Conservation (phyloP, 37 sponge, comb jelly and placozoan genomes). For the Bolinopsis microptera region DNA sequence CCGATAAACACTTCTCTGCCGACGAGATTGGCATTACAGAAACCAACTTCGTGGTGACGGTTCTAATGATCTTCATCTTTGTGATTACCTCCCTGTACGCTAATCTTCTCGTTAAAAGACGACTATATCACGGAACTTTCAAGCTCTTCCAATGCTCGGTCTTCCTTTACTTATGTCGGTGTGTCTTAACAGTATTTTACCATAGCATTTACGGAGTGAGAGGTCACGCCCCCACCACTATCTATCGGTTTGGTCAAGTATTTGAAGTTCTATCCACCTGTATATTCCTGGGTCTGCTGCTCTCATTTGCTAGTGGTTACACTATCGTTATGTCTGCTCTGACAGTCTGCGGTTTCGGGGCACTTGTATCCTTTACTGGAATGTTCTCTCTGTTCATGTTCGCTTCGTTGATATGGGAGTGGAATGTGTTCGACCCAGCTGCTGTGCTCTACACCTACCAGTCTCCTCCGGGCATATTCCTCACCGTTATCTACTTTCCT, state of each 20-base stretch:
- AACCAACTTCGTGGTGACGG: background rate
- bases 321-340: background rate
- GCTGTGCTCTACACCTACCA: conserved; percentile 32
- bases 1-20: conserved; percentile 21
- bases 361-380: background rate
- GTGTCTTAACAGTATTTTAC: background rate
- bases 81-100: background rate
- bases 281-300: conserved; percentile 42
- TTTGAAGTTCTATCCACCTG: background rate
- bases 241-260: background rate
- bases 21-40: conserved; percentile 41
- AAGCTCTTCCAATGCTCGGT: conserved; percentile 10
- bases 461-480: conserved; percentile 50
- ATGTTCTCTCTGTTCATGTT: background rate
- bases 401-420: background rate
- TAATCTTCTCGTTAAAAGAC: background rate
- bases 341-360: background rate
- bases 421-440: conserved; percentile 35
- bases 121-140: conserved; percentile 25
- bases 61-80: background rate
- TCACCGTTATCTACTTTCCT: background rate
- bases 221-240: background rate
- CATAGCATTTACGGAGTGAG: background rate
- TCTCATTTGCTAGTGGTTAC: conserved; percentile 14
- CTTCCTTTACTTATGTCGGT: background rate